Conservation (phyloP, 2,797 vertebrate genomes). For the Sciurus carolinensis region DNA sequence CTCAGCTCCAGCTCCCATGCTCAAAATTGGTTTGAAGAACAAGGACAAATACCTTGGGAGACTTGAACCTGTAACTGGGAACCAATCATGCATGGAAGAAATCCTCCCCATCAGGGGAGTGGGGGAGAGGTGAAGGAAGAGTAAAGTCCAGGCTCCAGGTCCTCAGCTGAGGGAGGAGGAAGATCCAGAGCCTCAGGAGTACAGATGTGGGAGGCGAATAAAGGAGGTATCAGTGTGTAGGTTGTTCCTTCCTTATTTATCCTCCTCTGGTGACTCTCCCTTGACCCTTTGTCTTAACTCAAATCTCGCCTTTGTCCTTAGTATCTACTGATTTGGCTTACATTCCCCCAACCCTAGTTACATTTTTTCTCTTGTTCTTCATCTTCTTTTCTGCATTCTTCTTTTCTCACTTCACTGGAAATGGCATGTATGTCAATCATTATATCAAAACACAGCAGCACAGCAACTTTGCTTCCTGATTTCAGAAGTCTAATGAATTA, state of each 20-base stretch:
- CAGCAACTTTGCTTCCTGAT: not conserved
- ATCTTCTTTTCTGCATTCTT: not conserved
- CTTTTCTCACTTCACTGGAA: not conserved
- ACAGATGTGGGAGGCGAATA: not conserved
- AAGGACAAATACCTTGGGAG: not conserved
- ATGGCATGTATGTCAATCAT: not conserved
- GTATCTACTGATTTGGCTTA: too few species aligned
- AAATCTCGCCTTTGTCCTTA: not conserved
- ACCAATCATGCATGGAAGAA: not conserved
- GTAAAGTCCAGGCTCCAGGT: not conserved
- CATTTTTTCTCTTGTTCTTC: not conserved
- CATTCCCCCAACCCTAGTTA: not conserved
- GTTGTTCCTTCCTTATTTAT: not conserved
- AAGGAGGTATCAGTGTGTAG: rapidly evolving
- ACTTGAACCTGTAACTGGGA: not conserved
- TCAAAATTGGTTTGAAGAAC: not conserved
- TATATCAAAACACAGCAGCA: not conserved
- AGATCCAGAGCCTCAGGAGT: not conserved
- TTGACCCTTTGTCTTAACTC: not conserved
- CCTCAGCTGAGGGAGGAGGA: not conserved
- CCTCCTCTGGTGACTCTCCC: not conserved
- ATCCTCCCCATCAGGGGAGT: not conserved
- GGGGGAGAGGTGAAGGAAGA: not conserved
- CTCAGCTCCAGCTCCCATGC: too few species aligned
- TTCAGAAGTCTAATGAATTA: not conserved